A percentile compares a stretch with the other conserved stretches of the same genome.
Conservation (phyloP, 2,797 vertebrate genomes). For the Pelochelys cantorii region DNA sequence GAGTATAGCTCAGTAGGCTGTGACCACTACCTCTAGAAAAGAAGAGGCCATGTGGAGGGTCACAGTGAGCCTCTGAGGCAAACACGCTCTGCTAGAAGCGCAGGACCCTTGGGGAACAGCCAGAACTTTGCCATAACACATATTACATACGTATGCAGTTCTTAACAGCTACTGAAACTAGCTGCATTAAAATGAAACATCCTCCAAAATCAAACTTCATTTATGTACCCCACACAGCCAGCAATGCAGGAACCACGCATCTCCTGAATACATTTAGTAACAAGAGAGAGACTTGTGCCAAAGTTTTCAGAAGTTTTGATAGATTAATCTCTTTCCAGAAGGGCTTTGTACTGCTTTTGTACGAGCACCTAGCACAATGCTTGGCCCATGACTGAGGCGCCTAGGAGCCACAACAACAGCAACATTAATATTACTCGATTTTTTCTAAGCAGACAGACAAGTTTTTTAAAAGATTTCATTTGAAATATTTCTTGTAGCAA, state of each 20-base stretch:
- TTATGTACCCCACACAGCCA: not conserved
- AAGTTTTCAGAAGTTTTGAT: not conserved
- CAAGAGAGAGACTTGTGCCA: not conserved
- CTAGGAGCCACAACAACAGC: not conserved
- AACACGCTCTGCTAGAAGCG: no score
- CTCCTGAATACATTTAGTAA: not conserved
- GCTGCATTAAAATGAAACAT: not conserved
- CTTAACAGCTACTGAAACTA: not conserved
- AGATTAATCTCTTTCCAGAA: not conserved
- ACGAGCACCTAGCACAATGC: not conserved
- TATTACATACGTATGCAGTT: not conserved
- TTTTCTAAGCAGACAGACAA: not conserved
- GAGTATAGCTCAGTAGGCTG: no score
- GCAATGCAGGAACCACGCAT: not conserved
- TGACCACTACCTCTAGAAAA: no score
- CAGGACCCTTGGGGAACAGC: no score
- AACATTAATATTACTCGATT: not conserved
- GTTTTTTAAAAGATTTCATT: not conserved
- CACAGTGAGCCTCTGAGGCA: no score
- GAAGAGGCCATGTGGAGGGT: no score
- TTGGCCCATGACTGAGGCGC: not conserved
- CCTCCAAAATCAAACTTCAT: not conserved
- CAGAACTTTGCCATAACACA: no score
- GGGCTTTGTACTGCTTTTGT: not conserved
- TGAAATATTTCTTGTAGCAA: not conserved